phyloP scores from a whole-genome alignment of 2,888 invertebrate genomes.

The Allolobophora icterica region DNA sequence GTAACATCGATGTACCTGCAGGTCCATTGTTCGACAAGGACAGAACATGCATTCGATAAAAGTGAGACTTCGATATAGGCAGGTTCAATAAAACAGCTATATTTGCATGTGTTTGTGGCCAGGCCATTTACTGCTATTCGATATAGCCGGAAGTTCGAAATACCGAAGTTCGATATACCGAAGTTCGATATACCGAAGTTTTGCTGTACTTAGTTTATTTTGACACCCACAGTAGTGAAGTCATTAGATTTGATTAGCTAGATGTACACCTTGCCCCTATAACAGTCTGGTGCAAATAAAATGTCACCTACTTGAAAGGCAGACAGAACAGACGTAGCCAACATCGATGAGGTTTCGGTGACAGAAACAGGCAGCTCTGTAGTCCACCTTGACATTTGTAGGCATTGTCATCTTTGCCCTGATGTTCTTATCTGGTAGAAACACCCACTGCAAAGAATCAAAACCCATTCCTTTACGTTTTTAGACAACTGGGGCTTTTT shows the following conservation, averaged over 20 bases:
- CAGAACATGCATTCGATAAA: too few relatives aligned
- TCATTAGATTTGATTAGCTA: neutral
- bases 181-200: too few relatives aligned
- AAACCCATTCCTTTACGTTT: neutral
- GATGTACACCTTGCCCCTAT: neutral
- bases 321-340: conserved; percentile 96
- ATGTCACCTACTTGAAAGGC: conserved; percentile 73
- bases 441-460: conserved; percentile 76
- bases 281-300: neutral
- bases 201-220: too few relatives aligned
- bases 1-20: too few relatives aligned
- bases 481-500: neutral
- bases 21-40: too few relatives aligned
- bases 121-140: too few relatives aligned
- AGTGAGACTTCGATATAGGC: too few relatives aligned
- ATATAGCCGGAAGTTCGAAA: too few relatives aligned
- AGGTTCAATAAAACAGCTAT: too few relatives aligned
- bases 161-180: too few relatives aligned
- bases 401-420: conserved; percentile 84
- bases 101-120: too few relatives aligned
- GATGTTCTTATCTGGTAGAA: conserved; percentile 76
- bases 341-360: conserved; percentile 92
- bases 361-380: conserved; percentile 96
- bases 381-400: conserved; percentile 84
- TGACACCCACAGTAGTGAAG: neutral